A percentile compares a stretch with the other conserved stretches of the same genome.
phyloP scores from a whole-genome alignment of 1,140 invertebrate genomes.

The Heliconius eleuchia region DNA sequence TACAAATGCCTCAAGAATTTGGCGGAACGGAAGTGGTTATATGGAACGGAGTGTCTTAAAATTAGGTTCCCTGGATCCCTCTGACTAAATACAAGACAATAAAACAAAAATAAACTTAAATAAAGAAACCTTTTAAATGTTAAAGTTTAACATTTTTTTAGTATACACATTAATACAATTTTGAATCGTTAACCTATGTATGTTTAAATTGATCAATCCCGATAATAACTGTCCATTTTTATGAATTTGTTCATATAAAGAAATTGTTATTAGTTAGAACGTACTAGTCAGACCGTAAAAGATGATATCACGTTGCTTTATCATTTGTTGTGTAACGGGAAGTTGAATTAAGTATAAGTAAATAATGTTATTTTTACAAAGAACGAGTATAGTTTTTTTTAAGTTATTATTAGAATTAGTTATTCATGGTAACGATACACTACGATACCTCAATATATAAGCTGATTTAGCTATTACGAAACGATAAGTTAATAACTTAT shows the following conservation, averaged over 20 bases:
- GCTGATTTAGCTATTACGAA: neutral
- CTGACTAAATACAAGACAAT: no score
- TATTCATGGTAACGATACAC: neutral
- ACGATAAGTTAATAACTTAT: no score
- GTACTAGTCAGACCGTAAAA: conserved; percentile 10
- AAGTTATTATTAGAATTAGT: neutral
- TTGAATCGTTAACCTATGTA: no score
- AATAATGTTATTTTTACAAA: neutral
- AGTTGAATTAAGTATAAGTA: neutral
- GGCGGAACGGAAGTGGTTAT: no score
- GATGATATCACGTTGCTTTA: conserved; percentile 8
- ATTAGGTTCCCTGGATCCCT: no score
- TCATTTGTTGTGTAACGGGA: neutral
- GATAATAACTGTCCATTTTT: conserved; percentile 1
- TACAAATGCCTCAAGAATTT: no score
- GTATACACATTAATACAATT: no score
- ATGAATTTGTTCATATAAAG: neutral
- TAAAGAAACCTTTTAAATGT: no score
- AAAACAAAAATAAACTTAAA: no score
- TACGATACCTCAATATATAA: neutral
- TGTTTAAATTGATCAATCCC: neutral
- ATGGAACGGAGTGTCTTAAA: no score
- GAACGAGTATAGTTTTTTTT: neutral
- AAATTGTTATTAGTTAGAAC: neutral
- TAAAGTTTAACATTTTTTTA: no score